A percentile compares a stretch with the other conserved stretches of the same genome.
phyloP scores from a whole-genome alignment of 2,888 invertebrate genomes.

The Xiphydria camelus region DNA sequence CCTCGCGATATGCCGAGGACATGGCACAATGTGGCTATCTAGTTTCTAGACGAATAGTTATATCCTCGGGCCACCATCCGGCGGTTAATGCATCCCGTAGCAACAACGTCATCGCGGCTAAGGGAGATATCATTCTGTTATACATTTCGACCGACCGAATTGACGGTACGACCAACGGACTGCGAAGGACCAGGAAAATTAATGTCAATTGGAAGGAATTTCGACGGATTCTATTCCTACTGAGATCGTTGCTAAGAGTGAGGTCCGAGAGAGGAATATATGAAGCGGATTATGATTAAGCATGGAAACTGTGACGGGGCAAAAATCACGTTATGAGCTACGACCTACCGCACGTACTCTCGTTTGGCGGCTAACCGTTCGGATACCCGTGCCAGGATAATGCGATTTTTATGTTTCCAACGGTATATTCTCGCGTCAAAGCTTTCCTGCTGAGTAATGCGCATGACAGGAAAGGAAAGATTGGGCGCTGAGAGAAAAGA shows the following conservation, averaged over 20 bases:
- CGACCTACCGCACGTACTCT: conserved; percentile 12
- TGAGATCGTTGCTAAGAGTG: too few relatives aligned
- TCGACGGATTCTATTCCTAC: background rate
- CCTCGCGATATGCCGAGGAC: background rate
- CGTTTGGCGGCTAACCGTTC: conserved; percentile 22
- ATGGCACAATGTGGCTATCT: conserved; percentile 23
- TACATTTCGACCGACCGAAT: background rate
- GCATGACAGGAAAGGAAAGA: too few relatives aligned
- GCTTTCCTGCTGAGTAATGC: too few relatives aligned
- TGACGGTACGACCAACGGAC: too few relatives aligned
- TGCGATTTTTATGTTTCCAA: conserved; percentile 29
- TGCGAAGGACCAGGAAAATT: background rate
- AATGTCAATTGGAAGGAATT: background rate
- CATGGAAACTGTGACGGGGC: conserved; percentile 24
- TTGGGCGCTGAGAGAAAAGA: too few relatives aligned
- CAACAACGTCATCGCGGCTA: conserved; percentile 35
- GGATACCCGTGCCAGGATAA: conserved; percentile 23
- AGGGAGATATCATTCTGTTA: conserved; percentile 7
- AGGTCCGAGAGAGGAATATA: conserved; percentile 13
- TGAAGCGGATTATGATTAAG: conserved; percentile 21
- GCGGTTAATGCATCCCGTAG: conserved; percentile 37
- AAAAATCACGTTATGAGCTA: conserved; percentile 19
- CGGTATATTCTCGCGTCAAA: too few relatives aligned
- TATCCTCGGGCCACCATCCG: conserved; percentile 21
- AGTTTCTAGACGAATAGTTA: conserved; percentile 30